Evolutionary conservation across 2,888 invertebrate species (phyloP).

Genomic region (Yponomeuta cagnagella): DNA sequence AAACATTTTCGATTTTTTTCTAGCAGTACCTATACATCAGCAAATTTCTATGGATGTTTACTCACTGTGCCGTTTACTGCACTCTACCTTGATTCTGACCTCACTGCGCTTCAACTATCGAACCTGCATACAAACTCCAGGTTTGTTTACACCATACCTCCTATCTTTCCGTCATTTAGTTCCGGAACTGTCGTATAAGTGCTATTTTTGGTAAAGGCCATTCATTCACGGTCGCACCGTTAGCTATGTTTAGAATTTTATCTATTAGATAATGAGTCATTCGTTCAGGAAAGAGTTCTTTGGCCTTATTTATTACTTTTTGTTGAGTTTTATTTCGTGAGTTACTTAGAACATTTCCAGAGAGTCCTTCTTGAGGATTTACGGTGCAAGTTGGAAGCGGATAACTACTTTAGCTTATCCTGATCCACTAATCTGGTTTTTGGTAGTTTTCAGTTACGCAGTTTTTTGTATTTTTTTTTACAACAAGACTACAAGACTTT

Average conservation of each 20-base stretch:
- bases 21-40: too few species aligned
- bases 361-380: neutral
- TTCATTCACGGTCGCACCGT: neutral
- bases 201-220: constrained; percentile 7
- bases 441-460: too few species aligned
- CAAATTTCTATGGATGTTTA: neutral
- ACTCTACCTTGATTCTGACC: constrained; percentile 1
- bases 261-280: neutral
- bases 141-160: neutral
- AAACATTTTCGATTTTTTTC: too few species aligned
- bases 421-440: too few species aligned
- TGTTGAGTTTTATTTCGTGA: neutral
- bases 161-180: constrained; percentile 2
- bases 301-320: neutral
- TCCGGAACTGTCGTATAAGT: neutral
- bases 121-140: neutral
- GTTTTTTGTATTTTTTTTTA: too few species aligned
- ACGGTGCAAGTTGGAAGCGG: neutral
- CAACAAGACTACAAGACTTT: too few species aligned
- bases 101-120: neutral
- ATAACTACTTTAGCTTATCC: too few species aligned
- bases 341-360: neutral
- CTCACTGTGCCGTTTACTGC: neutral
- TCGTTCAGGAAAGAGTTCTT: neutral
- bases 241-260: constrained; percentile 9